Evolutionary conservation across 2,797 vertebrate species (phyloP).

Genomic region (Stomatorhinus walkeri): DNA sequence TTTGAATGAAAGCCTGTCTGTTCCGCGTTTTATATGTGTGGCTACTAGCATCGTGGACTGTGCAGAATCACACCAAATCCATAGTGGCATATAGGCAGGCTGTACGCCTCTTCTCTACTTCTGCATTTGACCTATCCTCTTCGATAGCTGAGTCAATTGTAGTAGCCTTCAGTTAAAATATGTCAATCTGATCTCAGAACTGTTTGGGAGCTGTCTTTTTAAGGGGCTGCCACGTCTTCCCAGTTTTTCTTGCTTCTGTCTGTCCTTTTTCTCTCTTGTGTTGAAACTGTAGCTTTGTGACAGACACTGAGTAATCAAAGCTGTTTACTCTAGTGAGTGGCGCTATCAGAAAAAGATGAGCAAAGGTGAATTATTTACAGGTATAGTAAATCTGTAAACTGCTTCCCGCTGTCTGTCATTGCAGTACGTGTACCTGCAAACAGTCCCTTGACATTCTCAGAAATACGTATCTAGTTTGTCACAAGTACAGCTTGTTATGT

Average conservation of each 20-base stretch:
- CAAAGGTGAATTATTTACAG: background rate
- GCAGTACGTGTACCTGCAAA: conserved; percentile 8
- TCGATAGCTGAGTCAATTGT: background rate
- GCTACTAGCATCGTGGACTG: background rate
- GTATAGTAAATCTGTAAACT: background rate
- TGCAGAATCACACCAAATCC: background rate
- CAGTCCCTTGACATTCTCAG: background rate
- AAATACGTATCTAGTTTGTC: conserved; percentile 10
- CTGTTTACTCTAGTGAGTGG: background rate
- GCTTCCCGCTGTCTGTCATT: background rate
- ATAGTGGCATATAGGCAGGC: background rate
- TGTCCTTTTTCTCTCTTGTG: background rate
- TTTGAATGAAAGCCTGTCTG: background rate
- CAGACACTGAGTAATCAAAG: background rate
- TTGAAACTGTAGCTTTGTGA: background rate
- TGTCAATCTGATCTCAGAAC: background rate
- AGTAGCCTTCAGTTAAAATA: background rate
- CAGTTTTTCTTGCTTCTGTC: background rate
- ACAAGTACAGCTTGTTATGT: conserved; percentile 12
- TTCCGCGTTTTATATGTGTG: conserved; percentile 13
- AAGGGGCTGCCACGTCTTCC: background rate
- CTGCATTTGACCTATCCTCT: background rate
- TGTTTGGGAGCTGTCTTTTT: background rate
- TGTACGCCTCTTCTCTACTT: background rate
- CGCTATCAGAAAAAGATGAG: background rate